Evolutionary conservation across 2,888 invertebrate genomes (phyloP).

Genomic region (Augochlorella aurata): DNA sequence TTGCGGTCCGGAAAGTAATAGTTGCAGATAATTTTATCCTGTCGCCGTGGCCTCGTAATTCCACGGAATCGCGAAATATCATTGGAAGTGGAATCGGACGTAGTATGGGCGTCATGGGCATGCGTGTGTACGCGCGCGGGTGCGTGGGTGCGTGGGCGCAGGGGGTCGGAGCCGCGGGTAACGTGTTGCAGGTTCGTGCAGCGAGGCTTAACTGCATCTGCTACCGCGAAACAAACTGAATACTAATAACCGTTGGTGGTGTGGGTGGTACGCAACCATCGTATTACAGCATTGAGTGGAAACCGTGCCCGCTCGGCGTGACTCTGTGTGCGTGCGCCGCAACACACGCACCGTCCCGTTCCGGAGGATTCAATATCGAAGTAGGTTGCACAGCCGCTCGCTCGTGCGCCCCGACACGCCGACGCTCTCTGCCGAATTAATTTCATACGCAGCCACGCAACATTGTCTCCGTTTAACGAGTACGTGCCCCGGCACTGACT

Average conservation of each 20-base stretch:
- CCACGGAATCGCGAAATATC: slow-evolving; percentile 58
- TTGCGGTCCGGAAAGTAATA: slow-evolving; percentile 50
- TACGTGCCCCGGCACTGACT: slow-evolving; percentile 35
- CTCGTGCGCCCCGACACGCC: slow-evolving; percentile 44
- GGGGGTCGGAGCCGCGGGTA: slow-evolving; percentile 33
- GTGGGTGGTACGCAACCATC: slow-evolving; percentile 48
- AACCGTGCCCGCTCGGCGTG: slow-evolving; percentile 62
- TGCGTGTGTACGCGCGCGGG: neutral
- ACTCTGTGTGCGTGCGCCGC: slow-evolving; percentile 10
- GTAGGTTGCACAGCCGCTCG: slow-evolving; percentile 46
- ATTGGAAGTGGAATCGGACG: slow-evolving; percentile 45
- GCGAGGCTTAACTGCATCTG: slow-evolving; percentile 77
- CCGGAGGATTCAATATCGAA: slow-evolving; percentile 62
- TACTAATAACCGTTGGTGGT: slow-evolving; percentile 75
- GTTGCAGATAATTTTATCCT: slow-evolving; percentile 56
- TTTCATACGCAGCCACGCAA: slow-evolving; percentile 58
- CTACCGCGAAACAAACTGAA: slow-evolving; percentile 77
- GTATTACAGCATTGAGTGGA: slow-evolving; percentile 66
- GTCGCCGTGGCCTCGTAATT: slow-evolving; percentile 35
- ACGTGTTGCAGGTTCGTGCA: slow-evolving; percentile 68
- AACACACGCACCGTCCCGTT: slow-evolving; percentile 27
- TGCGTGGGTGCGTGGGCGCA: too few relatives aligned
- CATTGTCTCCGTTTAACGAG: slow-evolving; percentile 49
- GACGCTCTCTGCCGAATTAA: slow-evolving; percentile 58
- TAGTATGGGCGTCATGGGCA: neutral